Conservation (phyloP, 2,888 invertebrate genomes). For the Cistogaster globosa region DNA sequence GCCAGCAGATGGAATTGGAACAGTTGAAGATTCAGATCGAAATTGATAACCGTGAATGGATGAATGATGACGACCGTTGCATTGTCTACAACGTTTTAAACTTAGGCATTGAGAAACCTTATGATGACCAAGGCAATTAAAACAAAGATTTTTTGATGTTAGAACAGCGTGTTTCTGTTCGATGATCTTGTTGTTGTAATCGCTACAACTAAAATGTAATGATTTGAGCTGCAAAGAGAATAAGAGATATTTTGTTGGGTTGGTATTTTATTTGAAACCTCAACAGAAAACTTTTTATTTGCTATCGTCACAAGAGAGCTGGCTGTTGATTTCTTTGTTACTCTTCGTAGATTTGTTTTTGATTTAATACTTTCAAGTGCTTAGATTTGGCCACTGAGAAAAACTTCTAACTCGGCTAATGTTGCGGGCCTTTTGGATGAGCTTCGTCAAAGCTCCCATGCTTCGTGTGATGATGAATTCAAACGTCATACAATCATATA, state of each 20-base stretch:
- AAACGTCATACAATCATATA: conserved; percentile 16
- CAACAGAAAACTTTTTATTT: conserved; percentile 10
- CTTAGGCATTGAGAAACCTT: conserved; percentile 10
- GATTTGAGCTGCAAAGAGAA: conserved; percentile 33
- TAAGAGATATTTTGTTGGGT: neutral
- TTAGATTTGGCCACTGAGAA: neutral
- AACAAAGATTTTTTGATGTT: conserved; percentile 9
- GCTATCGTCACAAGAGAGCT: neutral
- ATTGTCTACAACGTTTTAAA: conserved; percentile 1
- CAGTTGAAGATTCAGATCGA: neutral
- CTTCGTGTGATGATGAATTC: too few species aligned
- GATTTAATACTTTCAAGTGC: neutral
- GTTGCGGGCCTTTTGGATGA: too few species aligned
- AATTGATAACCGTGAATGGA: conserved; percentile 22
- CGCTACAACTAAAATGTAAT: conserved; percentile 1
- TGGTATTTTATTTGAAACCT: conserved; percentile 19
- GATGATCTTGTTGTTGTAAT: too few species aligned
- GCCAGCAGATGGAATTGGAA: neutral
- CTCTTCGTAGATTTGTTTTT: neutral
- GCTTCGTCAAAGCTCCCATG: too few species aligned
- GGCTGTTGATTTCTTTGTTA: neutral
- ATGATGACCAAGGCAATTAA: conserved; percentile 21
- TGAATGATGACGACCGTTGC: conserved; percentile 18
- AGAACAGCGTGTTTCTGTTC: neutral
- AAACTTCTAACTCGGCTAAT: neutral